A percentile compares a stretch with the other conserved stretches of the same genome.
These are phyloP conservation scores for Paracanthobrama guichenoti DNA, from an alignment of 2,113 vertebrate genomes.

Conservation along the genomic window DNA sequence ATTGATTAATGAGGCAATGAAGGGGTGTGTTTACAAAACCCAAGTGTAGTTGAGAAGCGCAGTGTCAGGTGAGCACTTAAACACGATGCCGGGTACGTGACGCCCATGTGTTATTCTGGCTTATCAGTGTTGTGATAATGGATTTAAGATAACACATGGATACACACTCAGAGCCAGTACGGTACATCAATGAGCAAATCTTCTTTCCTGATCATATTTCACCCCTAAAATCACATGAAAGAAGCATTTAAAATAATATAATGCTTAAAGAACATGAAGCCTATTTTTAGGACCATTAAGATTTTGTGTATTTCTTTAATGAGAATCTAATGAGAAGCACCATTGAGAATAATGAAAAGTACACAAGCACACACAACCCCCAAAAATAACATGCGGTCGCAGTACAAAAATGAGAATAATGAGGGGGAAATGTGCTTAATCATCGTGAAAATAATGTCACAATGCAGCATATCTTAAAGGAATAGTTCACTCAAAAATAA, in stretches of 20 bases:
- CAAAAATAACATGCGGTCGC: too few species aligned
- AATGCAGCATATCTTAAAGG: not conserved
- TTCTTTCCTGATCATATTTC: not conserved
- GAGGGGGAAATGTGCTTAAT: slow-evolving; percentile 4
- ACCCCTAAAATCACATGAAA: not conserved
- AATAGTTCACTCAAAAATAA: too few species aligned
- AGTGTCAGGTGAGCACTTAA: not conserved
- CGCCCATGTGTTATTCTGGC: not conserved
- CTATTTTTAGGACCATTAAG: not conserved
- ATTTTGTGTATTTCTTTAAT: not conserved
- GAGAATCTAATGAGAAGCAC: slow-evolving; percentile 8
- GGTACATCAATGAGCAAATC: not conserved
- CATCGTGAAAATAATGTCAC: not conserved
- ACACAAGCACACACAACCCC: not conserved
- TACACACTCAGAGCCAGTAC: not conserved
- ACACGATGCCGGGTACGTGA: not conserved
- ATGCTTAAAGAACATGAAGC: not conserved
- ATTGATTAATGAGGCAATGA: slow-evolving; percentile 13
- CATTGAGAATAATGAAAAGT: not conserved
- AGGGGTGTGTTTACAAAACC: slow-evolving; percentile 2
- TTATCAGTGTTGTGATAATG: not conserved
- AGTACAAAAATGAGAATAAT: not conserved
- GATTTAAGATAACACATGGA: not conserved
- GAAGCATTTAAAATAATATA: not conserved
- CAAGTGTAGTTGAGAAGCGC: not conserved